Evolutionary conservation across 2,888 invertebrate genomes (phyloP), one percentile per base, ranked within the genome.

Genomic region (Protophormia terraenovae): DNA sequence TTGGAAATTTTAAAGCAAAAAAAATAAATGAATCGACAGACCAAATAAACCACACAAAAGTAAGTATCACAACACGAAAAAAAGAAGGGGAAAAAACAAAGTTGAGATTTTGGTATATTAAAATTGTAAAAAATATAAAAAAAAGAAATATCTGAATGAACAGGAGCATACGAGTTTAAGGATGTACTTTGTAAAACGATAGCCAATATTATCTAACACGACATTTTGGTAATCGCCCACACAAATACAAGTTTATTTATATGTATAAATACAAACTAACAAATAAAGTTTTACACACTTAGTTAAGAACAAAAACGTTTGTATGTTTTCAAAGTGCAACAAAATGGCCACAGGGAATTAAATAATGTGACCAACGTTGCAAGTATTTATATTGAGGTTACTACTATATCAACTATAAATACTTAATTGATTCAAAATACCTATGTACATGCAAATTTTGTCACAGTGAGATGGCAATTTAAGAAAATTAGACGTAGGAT

Each of bases 171-270:
- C 71, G 67, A 75, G 75, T 64, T 71, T 53, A 79, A 66, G 75
- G 75, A 60, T 58, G 64, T 76, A 58, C 66, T 71, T 71, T 69
- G 60, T 72, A 66, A 84, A 76, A 41, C 64, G 69, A 79, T 71
- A 66, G 64, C 45, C 71, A 84, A 80, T 60, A 72, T 50, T 64
- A 80, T 76, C 76, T 76, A 66, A 62, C 38, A 77, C 38, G 75
- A 80, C 60, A 72, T 47, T 77, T 73, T 76, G 84, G 71, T 67
- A 77, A 72, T 81, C 84, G 69, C 67, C 66, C 71, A 78, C 67
- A 62, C 4, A n/a, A 7, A 22, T 22, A 45, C 38, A 16, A n/a
- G n/a, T n/a, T n/a, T n/a, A n/a, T n/a, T n/a, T n/a, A 41, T 16
- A 55, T 27, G 7, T 14, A 27, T 55, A n/a, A n/a, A n/a, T n/a